These are phyloP conservation scores for Botia kubotai DNA, from an alignment of 2,797 vertebrate species.

Conservation along the genomic window DNA sequence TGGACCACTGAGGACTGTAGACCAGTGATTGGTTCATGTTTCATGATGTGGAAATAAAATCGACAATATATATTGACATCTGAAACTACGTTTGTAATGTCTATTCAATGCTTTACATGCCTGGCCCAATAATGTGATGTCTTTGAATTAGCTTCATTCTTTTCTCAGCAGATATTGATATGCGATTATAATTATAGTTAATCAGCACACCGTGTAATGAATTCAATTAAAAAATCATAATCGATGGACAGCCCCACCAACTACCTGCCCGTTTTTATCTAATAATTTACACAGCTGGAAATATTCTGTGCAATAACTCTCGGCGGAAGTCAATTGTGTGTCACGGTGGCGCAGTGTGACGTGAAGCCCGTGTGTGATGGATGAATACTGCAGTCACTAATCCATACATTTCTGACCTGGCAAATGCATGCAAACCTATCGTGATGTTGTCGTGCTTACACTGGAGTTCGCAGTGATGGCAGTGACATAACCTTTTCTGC, in stretches of 20 bases:
- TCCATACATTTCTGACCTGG: conserved; percentile 26
- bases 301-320: conserved; percentile 7
- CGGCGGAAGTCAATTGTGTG: background rate
- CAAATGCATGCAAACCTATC: background rate
- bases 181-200: background rate
- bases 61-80: no score
- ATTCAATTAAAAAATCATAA: background rate
- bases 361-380: conserved; percentile 4
- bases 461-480: conserved; percentile 35
- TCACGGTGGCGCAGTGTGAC: background rate
- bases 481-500: conserved; percentile 48
- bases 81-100: no score
- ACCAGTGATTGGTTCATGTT: no score
- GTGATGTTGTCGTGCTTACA: conserved; percentile 9
- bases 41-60: no score
- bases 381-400: conserved; percentile 28
- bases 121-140: background rate
- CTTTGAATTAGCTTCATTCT: background rate
- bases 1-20: no score
- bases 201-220: background rate
- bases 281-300: background rate
- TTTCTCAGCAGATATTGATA: background rate
- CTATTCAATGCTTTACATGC: no score
- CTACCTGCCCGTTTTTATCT: background rate
- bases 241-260: background rate